Conservation (phyloP, 2,797 vertebrate genomes). For the Malacoraja senta region DNA sequence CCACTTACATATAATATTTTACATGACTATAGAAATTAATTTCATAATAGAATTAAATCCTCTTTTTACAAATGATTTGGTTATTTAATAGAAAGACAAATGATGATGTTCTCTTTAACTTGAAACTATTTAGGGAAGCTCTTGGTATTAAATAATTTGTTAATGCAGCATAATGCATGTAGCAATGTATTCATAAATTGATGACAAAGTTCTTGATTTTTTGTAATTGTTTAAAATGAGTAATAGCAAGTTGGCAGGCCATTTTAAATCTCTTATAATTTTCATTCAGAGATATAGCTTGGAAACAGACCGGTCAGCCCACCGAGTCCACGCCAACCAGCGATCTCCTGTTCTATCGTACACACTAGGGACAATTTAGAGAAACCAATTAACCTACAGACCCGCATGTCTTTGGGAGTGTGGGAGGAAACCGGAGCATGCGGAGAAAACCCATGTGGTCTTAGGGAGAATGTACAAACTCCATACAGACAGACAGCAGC, state of each 20-base stretch:
- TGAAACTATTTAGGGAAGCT: neutral
- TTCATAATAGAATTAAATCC: slow-evolving; percentile 50
- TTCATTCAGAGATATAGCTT: neutral
- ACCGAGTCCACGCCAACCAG: too few relatives aligned
- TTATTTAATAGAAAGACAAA: slow-evolving; percentile 15
- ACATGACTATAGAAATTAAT: slow-evolving; percentile 48
- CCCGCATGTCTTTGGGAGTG: too few relatives aligned
- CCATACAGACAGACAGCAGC: too few relatives aligned
- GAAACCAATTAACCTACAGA: too few relatives aligned
- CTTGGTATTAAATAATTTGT: neutral
- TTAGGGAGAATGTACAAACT: too few relatives aligned
- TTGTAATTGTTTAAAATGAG: neutral
- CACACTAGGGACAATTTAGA: too few relatives aligned
- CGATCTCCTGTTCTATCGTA: too few relatives aligned
- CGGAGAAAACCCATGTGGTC: too few relatives aligned
- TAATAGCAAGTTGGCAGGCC: neutral
- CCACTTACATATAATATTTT: slow-evolving; percentile 40
- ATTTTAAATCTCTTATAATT: neutral
- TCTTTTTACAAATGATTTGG: slow-evolving; percentile 45
- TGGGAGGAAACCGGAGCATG: too few relatives aligned
- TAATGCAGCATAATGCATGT: neutral
- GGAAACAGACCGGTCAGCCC: too few relatives aligned
- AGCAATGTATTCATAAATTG: slow-evolving; percentile 2
- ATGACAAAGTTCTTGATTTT: neutral
- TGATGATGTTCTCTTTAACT: neutral